Base-by-base conservation (phyloP, 35 echinoderm and acorn worm species). In the Chiridota heheva region DNA sequence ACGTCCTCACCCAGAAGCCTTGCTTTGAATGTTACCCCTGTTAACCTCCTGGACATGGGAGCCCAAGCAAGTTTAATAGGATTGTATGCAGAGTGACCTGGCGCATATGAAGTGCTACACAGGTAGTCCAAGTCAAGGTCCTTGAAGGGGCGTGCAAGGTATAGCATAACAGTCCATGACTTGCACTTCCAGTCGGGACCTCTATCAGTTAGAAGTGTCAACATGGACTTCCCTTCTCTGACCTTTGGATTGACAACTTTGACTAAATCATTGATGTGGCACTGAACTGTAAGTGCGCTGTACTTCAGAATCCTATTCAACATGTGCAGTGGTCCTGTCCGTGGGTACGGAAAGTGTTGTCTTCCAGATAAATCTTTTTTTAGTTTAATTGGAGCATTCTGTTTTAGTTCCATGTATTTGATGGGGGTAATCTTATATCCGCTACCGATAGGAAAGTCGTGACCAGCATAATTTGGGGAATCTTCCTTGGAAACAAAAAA, bases 11-110 rank as follows among this genome's bases (percentile, higher is more conserved):
- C n/a, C n/a, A n/a, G n/a, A n/a, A n/a, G n/a, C n/a, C n/a, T n/a
- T n/a, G n/a, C n/a, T n/a, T n/a, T n/a, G 42, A 78, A 0, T 20
- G 51, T 36, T 3, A 78, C 57, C 35, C 47, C 4, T 37, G 74
- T 39, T 32, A 60, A 55, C 47, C 37, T 60, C 28, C 59, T 77
- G 27, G 84, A 86, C 3, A 86, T 15, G 6, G 84, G 72, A 1
- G 84, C 35, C 84, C 72, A 86, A 17, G 33, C 2, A 20, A 77
- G 84, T 42, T 85, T 57, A 25, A 85, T 85, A 16, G 67, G 82
- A 27, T 85, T 84, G 16, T 84, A 66, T 8, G 81, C 66, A 72
- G 43, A 57, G 20, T 84, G 32, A 5, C 49, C 82, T 29, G 69
- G 67, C 26, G 82, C 82, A 44, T 73, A 59, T 30, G 68, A 37